Evolutionary conservation across 2,888 invertebrate genomes (phyloP).

Genomic region (Eristalinus sepulchralis): DNA sequence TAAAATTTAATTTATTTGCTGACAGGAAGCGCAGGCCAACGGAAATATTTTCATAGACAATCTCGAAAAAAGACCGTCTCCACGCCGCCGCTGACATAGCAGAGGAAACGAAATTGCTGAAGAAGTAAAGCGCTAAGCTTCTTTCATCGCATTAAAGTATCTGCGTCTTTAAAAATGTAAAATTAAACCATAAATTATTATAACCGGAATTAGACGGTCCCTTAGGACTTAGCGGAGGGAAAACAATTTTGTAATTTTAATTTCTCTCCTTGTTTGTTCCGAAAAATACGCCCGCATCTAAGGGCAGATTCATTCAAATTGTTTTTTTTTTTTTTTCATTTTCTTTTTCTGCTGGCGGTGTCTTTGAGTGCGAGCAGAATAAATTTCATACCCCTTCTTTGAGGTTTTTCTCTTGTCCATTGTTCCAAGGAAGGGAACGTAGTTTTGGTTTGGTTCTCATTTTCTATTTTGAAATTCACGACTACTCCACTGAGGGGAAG

Average conservation of each 20-base stretch:
- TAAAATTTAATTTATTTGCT: conserved; percentile 57
- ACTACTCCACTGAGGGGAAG: no score
- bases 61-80: conserved; percentile 24
- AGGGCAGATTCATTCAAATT: background rate
- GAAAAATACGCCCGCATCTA: background rate
- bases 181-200: conserved; percentile 69
- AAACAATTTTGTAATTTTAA: conserved; percentile 25
- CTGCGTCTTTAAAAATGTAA: conserved; percentile 54
- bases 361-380: background rate
- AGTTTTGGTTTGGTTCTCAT: background rate
- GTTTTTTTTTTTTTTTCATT: background rate
- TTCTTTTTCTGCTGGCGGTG: no score
- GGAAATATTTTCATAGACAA: conserved; percentile 42
- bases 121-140: conserved; percentile 38
- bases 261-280: background rate
- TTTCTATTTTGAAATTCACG: no score
- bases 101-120: conserved; percentile 6
- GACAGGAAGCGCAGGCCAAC: conserved; percentile 14
- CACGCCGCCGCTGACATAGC: background rate
- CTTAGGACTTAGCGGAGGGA: conserved; percentile 40
- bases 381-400: background rate
- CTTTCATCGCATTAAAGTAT: conserved; percentile 56
- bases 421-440: background rate
- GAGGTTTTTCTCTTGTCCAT: background rate
- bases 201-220: conserved; percentile 61